Percentiles rank a stretch among this genome's conserved stretches.
These are phyloP conservation scores for Subacronicta megacephala DNA, from an alignment of 2,888 invertebrate genomes.

Conservation along the genomic window DNA sequence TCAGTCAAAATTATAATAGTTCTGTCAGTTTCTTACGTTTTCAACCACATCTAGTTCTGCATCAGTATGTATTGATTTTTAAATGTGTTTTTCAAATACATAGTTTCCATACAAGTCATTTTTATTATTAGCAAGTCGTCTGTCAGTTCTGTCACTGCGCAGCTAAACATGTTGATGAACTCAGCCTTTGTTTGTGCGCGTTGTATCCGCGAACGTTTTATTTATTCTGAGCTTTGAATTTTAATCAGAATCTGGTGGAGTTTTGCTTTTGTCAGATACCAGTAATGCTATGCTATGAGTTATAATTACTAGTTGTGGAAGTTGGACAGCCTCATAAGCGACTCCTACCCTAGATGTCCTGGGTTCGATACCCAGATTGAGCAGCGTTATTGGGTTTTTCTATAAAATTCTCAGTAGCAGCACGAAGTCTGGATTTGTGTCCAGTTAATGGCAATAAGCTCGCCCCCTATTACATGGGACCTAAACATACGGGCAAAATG, in stretches of 20 bases:
- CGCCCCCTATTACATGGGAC: too few relatives aligned
- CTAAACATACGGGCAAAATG: too few relatives aligned
- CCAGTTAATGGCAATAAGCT: too few relatives aligned
- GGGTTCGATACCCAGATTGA: too few relatives aligned
- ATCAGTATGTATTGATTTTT: background rate
- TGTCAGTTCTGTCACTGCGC: conserved; percentile 29
- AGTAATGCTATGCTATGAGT: conserved; percentile 31
- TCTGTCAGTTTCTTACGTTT: background rate
- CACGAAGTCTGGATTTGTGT: too few relatives aligned
- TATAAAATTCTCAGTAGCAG: too few relatives aligned
- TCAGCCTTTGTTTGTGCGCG: conserved; percentile 65
- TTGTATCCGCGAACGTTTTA: conserved; percentile 63
- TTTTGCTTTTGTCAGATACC: conserved; percentile 44
- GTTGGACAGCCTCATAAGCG: too few relatives aligned
- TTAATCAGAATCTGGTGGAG: conserved; percentile 51
- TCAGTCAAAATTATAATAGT: too few relatives aligned
- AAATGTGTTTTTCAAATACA: background rate
- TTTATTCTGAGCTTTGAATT: conserved; percentile 54
- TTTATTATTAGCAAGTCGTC: conserved; percentile 19
- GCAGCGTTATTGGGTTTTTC: too few relatives aligned
- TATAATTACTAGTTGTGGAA: conserved; percentile 2
- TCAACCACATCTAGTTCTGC: background rate
- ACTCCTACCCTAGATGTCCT: too few relatives aligned
- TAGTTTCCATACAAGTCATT: conserved; percentile 12
- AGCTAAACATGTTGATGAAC: conserved; percentile 68